Percentiles rank a stretch among this genome's conserved stretches.
These are phyloP conservation scores for Tetragonula clypearis DNA, from an alignment of 1,140 invertebrate species.

Conservation along the genomic window DNA sequence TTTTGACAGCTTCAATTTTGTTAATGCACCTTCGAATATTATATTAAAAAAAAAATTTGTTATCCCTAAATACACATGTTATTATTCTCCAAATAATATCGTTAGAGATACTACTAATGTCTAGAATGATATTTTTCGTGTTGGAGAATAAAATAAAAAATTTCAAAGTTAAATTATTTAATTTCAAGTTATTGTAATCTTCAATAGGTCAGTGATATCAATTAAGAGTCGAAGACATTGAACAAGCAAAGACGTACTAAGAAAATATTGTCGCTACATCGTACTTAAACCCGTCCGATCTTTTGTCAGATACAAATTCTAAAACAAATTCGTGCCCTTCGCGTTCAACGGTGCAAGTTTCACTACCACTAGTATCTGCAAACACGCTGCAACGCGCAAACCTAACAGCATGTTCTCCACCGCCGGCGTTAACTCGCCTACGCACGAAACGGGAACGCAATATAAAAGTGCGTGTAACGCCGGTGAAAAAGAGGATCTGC, in stretches of 20 bases:
- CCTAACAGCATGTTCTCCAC: background rate
- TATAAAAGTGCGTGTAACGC: slow-evolving; percentile 18
- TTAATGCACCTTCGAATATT: no score
- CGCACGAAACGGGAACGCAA: background rate
- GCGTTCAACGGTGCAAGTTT: background rate
- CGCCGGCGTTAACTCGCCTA: no score
- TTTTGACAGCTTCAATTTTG: background rate
- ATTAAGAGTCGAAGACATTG: no score
- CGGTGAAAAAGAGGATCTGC: background rate
- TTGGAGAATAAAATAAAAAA: no score
- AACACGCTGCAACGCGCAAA: background rate
- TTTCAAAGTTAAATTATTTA: no score
- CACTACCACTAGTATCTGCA: background rate
- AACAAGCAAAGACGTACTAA: background rate
- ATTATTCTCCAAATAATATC: no score
- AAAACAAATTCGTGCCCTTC: background rate
- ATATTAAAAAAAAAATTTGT: no score
- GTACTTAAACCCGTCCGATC: background rate
- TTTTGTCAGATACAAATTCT: background rate
- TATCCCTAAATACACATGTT: no score
- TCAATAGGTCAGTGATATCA: no score
- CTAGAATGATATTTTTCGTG: no score
- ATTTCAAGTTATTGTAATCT: no score
- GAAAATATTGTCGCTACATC: background rate
- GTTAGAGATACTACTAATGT: no score